Evolutionary conservation across 1,140 invertebrate species (phyloP), one percentile per base, ranked within the genome.

Genomic region (Diorhabda elongata): DNA sequence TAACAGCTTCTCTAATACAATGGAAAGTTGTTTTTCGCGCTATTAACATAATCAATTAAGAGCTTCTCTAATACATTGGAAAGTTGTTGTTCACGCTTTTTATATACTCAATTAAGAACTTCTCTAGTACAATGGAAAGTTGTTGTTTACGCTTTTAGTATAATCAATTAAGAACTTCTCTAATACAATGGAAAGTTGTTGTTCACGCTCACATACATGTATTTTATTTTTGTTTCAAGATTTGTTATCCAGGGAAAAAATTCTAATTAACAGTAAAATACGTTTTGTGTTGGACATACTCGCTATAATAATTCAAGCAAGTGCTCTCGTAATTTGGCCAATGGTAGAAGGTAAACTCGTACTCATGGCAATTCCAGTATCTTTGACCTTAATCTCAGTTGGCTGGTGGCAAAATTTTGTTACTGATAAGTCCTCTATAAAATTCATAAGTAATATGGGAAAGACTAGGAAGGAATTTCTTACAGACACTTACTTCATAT

Each of bases 391-490:
- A 3, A 87, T 91, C n/a, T 94, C 92, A 2, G 84, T 87, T 68
- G 88, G 90, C 41, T 95, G 92, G 89, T 95, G 93, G 93, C 89
- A 92, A 77, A 96, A 95, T 82, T 95, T 87, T 78, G 85, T 90
- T 8, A 86, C 87, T 69, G 82, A 82, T 71, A 81, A 84, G 84
- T 68, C 68, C 64, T 43, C 73, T 41, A 64, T 73, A 3, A 8
- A 56, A 26, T 68, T 65, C 41, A 81, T 89, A 42, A 83, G 81
- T 64, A 79, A 81, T 42, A 74, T 90, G 61, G 87, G 83, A 41
- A 78, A 80, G 66, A 78, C 85, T 5, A 86, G 85, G 76, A 83
- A 87, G 70, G 80, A 85, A 67, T 81, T 91, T 58, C 83, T 85
- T 64, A 82, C 85, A 7, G 86, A 85, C 5, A 84, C 90, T n/a